A percentile compares a stretch with the other conserved stretches of the same genome.
Evolutionary conservation across 2,113 vertebrate species (phyloP).

Genomic region (Sminthopsis crassicaudata): DNA sequence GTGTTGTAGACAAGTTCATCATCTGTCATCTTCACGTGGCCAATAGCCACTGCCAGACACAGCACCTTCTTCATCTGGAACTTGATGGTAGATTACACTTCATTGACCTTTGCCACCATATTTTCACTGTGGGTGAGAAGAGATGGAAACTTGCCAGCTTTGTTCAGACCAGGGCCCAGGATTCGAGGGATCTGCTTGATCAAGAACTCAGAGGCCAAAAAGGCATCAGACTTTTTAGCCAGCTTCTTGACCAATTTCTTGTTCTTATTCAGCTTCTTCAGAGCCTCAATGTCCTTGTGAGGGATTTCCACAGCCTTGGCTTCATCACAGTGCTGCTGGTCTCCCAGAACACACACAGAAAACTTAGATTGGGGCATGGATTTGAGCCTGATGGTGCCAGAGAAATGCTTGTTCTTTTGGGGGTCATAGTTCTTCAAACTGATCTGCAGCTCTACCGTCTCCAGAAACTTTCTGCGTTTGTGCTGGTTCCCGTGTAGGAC

Average conservation of each 20-base stretch:
- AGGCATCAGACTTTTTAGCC: constrained; percentile 98
- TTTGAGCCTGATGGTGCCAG: constrained; percentile 99
- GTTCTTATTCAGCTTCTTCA: constrained; percentile 99
- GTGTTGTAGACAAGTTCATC: constrained; percentile 99
- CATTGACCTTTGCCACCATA: constrained; percentile 84
- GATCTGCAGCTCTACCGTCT: constrained; percentile 98
- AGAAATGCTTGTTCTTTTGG: constrained; percentile 99
- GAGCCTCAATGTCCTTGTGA: constrained; percentile 98
- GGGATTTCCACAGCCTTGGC: constrained; percentile 96
- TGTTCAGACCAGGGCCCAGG: constrained; percentile 90
- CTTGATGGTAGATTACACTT: constrained; percentile 99
- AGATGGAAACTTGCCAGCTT: constrained; percentile 98
- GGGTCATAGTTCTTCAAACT: constrained; percentile 99
- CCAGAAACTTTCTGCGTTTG: constrained; percentile 95
- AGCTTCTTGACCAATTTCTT: constrained; percentile 97
- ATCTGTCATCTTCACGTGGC: constrained; percentile 97
- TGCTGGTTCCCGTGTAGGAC: too few relatives aligned
- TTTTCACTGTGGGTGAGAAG: constrained; percentile 96
- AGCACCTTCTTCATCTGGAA: constrained; percentile 99
- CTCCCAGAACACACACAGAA: constrained; percentile 96
- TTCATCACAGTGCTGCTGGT: constrained; percentile 99
- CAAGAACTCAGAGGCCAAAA: constrained; percentile 94
- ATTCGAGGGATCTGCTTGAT: too few relatives aligned
- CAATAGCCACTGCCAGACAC: constrained; percentile 97
- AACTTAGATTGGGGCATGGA: constrained; percentile 97